Percentiles rank a stretch among this genome's conserved stretches.
Conservation (phyloP, 2,113 vertebrate genomes). For the Neofelis nebulosa region DNA sequence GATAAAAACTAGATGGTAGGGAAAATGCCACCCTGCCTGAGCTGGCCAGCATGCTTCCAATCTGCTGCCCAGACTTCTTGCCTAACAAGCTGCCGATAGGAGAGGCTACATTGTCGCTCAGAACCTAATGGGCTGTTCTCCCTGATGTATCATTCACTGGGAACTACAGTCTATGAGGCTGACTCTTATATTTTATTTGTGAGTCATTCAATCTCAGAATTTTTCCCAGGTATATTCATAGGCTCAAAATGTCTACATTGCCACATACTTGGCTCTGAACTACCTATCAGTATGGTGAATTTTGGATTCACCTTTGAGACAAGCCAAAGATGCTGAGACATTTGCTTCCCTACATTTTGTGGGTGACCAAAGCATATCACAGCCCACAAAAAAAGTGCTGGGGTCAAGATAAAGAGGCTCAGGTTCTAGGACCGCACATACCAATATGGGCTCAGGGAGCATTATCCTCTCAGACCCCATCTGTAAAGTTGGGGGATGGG, state of each 20-base stretch:
- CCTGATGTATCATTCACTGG: neutral
- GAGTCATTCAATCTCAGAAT: slow-evolving; percentile 50
- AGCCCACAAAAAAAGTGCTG: neutral
- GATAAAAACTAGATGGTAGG: slow-evolving; percentile 54
- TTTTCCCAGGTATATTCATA: slow-evolving; percentile 34
- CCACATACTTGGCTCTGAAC: neutral
- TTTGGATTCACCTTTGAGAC: neutral
- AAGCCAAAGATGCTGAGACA: neutral
- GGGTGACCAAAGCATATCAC: neutral
- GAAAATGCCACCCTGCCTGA: slow-evolving; percentile 75
- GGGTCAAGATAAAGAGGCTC: neutral
- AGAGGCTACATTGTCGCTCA: neutral
- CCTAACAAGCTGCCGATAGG: slow-evolving; percentile 55
- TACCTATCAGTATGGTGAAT: neutral
- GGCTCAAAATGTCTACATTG: neutral
- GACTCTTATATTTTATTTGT: neutral
- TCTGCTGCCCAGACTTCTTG: slow-evolving; percentile 53
- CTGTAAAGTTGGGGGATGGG: neutral
- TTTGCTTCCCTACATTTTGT: neutral
- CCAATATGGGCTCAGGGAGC: too few species aligned
- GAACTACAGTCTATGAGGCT: neutral
- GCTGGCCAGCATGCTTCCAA: slow-evolving; percentile 71
- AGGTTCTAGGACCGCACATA: neutral
- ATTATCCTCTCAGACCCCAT: neutral
- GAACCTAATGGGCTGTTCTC: neutral